Conservation (phyloP, 2,113 vertebrate species). For the Orthonyx spaldingii region DNA sequence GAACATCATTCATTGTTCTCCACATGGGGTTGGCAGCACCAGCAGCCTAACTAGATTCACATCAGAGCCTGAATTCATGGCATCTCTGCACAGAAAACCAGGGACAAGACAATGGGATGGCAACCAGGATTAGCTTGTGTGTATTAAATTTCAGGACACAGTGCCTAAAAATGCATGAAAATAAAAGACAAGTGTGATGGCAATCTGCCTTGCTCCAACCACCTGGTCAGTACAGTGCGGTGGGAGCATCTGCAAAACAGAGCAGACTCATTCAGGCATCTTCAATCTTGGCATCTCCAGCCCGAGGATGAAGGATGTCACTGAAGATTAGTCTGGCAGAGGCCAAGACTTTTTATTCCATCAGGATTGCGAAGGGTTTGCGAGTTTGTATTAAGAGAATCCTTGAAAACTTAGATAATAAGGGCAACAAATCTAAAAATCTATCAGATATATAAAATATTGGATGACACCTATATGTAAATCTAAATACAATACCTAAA, state of each 20-base stretch:
- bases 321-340: neutral
- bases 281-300: neutral
- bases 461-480: neutral
- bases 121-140: neutral
- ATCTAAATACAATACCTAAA: neutral
- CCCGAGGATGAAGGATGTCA: neutral
- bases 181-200: neutral
- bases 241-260: neutral
- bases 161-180: neutral
- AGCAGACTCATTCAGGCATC: neutral
- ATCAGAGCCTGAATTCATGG: neutral
- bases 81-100: neutral
- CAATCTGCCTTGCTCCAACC: neutral
- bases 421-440: neutral
- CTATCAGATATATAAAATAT: neutral
- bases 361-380: neutral
- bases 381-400: neutral
- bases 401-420: neutral
- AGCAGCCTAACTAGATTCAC: neutral
- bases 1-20: neutral
- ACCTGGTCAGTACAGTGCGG: neutral
- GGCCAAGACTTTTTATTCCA: neutral
- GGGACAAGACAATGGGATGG: neutral
- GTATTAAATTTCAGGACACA: neutral
- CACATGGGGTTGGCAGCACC: neutral